These are phyloP conservation scores for Tetranychus cinnabarinus DNA, from an alignment of 1,140 invertebrate genomes.

Conservation along the genomic window DNA sequence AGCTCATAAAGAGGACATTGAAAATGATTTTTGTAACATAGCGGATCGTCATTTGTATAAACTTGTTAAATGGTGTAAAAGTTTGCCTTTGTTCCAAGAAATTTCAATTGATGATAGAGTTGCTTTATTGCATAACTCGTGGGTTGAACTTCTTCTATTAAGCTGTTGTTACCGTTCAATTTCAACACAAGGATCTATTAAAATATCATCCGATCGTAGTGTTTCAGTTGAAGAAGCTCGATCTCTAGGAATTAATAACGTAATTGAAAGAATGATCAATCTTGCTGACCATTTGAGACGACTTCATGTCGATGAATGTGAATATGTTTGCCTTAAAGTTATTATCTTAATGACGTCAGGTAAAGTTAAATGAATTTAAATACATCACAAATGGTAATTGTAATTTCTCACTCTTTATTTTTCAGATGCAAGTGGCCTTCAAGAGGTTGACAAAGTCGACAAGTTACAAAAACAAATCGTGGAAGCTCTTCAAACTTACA, in stretches of 20 bases:
- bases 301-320: conserved; percentile 76
- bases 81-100: conserved; percentile 80
- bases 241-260: conserved; percentile 42
- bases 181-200: conserved; percentile 49
- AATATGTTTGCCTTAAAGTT: conserved; percentile 86
- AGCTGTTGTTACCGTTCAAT: conserved; percentile 66
- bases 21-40: conserved; percentile 56
- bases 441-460: conserved; percentile 68
- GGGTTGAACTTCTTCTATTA: conserved; percentile 80
- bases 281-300: conserved; percentile 73
- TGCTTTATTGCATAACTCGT: conserved; percentile 81
- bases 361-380: conserved; percentile 20
- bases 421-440: conserved; percentile 61
- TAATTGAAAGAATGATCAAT: conserved; percentile 77
- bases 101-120: conserved; percentile 93
- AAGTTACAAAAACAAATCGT: conserved; percentile 78
- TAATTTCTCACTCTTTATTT: not conserved
- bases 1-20: conserved; percentile 7
- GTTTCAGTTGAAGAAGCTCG: conserved; percentile 47
- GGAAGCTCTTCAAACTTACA: conserved; percentile 75
- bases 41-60: conserved; percentile 86
- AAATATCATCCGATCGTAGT: conserved; percentile 26
- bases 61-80: conserved; percentile 96
- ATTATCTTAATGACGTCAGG: conserved; percentile 75
- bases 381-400: not conserved